Evolutionary conservation across 1,140 invertebrate genomes (phyloP).

Genomic region (Mycetomoellerius zeteki): DNA sequence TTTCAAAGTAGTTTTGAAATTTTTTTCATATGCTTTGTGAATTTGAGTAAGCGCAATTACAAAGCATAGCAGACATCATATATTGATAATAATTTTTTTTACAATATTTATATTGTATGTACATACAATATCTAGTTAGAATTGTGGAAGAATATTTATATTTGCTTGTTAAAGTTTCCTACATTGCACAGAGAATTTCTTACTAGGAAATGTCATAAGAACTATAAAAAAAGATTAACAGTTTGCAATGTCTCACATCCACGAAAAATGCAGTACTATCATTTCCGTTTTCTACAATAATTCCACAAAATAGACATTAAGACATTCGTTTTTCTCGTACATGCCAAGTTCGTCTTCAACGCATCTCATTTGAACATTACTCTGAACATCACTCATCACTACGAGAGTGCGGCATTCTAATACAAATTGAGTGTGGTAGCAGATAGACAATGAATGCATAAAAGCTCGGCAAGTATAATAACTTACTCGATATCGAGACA

Average conservation of each 20-base stretch:
- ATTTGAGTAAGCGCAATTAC: background rate
- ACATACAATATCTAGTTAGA: background rate
- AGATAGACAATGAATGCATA: background rate
- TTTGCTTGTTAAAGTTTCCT: background rate
- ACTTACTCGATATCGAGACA: conserved; percentile 90
- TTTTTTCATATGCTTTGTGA: background rate
- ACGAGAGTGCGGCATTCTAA: background rate
- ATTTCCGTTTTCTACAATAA: conserved; percentile 15
- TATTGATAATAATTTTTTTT: conserved; percentile 2
- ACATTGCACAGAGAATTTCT: background rate
- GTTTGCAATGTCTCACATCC: background rate
- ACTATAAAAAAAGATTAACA: conserved; percentile 10
- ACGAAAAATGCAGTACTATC: background rate
- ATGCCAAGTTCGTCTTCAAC: background rate
- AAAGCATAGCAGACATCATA: background rate
- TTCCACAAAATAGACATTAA: conserved; percentile 29
- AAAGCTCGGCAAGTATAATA: conserved; percentile 1
- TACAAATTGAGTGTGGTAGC: background rate
- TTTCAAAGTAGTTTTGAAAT: conserved; percentile 13
- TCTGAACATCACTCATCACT: conserved; percentile 10
- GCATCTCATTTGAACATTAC: conserved; percentile 30
- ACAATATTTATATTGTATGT: background rate
- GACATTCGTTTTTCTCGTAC: conserved; percentile 13
- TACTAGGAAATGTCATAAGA: background rate
- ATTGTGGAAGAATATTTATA: background rate